Evolutionary conservation across 2,888 invertebrate species (phyloP), one percentile per base, ranked within the genome.

Genomic region (Mayetiola destructor): DNA sequence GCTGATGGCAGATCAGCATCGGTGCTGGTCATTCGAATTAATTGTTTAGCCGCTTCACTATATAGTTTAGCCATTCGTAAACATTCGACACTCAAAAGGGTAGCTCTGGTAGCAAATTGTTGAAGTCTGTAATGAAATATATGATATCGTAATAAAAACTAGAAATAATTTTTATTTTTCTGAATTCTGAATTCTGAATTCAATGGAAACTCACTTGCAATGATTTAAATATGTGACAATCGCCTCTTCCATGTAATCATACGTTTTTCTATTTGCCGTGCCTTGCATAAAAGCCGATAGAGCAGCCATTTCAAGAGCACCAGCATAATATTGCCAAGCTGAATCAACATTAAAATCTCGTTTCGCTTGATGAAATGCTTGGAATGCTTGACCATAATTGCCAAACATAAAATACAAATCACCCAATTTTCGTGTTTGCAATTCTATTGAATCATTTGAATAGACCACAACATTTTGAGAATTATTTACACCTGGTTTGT

Each of bases 381-480:
- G 88, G 73, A 90, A 95, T 8, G 96, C 93, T 62, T 89, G 78
- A 62, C 85, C 83, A 74, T 95, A 95, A 67, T 93, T 85, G 3
- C 93, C 90, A 71, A 96, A 93, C 80, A 97, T 84, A 71, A 99
- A 96, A 73, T 93, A 92, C 8, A 99, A 76, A 73, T 99, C 99
- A 1, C 91, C 97, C 40, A 97, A 73, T 59, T 94, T 84, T 59
- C 99, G 79, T 55, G 92, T 80, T 71, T 97, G 95, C 61, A 97
- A 75, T 74, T 99, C 97, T 0, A 89, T 85, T 21, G 90, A 87
- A 21, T 90, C 87, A 66, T 90, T 89, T 40, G 77, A 76, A 21
- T 86, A 81, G 67, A 90, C 90, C 64, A 91, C 87, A 53, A 92
- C 86, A 68, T 84, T 88, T 63, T 80, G 78, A 59, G 68, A 68